Conservation (phyloP, 2,888 invertebrate genomes). For the Drosophila testacea region DNA sequence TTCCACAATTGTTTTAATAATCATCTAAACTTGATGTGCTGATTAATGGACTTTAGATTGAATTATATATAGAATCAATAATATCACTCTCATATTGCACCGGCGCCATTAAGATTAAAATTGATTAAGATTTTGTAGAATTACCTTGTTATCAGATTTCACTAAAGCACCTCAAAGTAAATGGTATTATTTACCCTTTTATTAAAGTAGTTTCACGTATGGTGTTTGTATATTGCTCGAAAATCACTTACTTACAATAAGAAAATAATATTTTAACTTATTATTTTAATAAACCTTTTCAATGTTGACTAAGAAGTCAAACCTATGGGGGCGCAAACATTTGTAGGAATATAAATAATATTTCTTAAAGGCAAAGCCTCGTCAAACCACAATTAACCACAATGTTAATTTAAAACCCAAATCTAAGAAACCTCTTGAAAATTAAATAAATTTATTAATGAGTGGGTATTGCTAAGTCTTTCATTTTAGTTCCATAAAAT, state of each 20-base stretch:
- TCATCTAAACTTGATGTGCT: not conserved
- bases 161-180: not conserved
- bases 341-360: too few relatives aligned
- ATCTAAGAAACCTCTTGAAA: not conserved
- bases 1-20: slow-evolving; percentile 8
- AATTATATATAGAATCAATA: slow-evolving; percentile 2
- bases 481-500: not conserved
- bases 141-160: slow-evolving; percentile 1
- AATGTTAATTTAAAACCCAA: too few relatives aligned
- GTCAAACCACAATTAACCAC: too few relatives aligned
- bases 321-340: too few relatives aligned
- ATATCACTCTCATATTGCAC: not conserved
- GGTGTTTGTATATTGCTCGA: too few relatives aligned
- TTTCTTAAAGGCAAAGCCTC: too few relatives aligned
- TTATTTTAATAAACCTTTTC: too few relatives aligned
- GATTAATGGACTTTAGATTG: not conserved
- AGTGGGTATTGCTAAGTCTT: not conserved
- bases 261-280: too few relatives aligned
- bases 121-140: not conserved
- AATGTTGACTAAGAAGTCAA: too few relatives aligned
- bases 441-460: not conserved
- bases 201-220: too few relatives aligned
- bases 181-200: not conserved
- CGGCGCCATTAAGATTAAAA: slow-evolving; percentile 5
- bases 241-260: too few relatives aligned